phyloP scores from a whole-genome alignment of 1,140 invertebrate genomes.

The Holotrichia oblita region DNA sequence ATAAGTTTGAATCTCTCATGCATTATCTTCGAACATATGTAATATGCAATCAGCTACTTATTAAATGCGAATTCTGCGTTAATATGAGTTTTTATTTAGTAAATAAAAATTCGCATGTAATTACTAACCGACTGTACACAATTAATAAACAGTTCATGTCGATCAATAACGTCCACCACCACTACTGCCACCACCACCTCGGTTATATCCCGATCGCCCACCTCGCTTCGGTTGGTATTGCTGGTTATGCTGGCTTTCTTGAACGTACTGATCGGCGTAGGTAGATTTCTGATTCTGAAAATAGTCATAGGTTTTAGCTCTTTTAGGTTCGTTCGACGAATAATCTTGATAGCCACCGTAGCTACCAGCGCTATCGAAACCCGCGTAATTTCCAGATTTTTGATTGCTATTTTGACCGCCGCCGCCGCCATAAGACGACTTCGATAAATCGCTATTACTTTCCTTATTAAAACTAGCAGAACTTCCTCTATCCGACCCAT shows the following conservation, averaged over 20 bases:
- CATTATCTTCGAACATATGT: not conserved
- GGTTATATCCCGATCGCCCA: conserved; percentile 43
- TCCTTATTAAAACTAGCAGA: conserved; percentile 29
- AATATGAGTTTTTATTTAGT: not conserved
- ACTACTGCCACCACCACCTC: conserved; percentile 45
- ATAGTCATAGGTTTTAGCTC: conserved; percentile 58
- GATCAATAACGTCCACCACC: not conserved
- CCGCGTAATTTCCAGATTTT: conserved; percentile 47
- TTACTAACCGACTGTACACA: too few relatives aligned
- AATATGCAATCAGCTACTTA: not conserved
- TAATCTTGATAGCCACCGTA: conserved; percentile 49
- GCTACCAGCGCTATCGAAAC: conserved; percentile 51
- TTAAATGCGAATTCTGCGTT: too few relatives aligned
- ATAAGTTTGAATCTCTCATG: not conserved
- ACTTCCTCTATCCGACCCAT: conserved; percentile 5
- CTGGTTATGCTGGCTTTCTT: conserved; percentile 58
- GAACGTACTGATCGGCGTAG: conserved; percentile 60
- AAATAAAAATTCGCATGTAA: not conserved
- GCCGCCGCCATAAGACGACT: not conserved
- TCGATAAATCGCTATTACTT: not conserved
- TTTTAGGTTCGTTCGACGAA: conserved; percentile 50
- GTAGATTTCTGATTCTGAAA: conserved; percentile 56
- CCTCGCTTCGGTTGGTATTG: conserved; percentile 55
- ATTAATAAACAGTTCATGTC: not conserved
- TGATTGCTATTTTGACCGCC: not conserved